These are phyloP conservation scores for Tetrao urogallus DNA, from an alignment of 2,113 vertebrate genomes.

Conservation along the genomic window DNA sequence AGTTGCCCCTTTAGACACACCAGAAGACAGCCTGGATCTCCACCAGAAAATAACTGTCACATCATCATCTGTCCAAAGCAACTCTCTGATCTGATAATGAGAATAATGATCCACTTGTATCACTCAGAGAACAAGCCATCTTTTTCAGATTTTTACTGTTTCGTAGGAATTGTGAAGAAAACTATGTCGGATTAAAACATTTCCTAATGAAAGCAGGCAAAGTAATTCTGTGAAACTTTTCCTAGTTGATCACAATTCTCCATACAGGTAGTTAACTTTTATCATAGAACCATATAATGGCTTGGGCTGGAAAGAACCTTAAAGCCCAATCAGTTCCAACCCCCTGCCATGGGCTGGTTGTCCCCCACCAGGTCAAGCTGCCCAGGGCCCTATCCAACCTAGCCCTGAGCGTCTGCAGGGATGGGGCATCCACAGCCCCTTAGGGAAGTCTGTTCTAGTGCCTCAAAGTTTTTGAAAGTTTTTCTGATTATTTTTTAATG, in stretches of 20 bases:
- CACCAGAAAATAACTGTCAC: not conserved
- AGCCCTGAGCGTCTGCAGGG: no score
- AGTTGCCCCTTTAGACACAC: not conserved
- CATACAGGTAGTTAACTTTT: not conserved
- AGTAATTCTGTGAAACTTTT: not conserved
- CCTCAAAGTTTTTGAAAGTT: no score
- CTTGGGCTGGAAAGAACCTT: no score
- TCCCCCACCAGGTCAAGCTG: no score
- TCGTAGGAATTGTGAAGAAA: not conserved
- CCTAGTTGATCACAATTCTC: not conserved
- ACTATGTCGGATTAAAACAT: not conserved
- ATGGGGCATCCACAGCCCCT: no score
- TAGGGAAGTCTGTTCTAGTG: no score
- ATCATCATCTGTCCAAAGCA: not conserved
- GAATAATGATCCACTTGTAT: not conserved
- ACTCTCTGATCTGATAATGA: not conserved
- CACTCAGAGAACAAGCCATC: not conserved
- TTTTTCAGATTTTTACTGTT: not conserved
- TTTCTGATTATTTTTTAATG: not conserved
- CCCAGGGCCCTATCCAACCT: no score
- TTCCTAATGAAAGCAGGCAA: not conserved
- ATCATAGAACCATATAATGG: no score
- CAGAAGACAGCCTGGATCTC: not conserved
- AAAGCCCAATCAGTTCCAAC: no score
- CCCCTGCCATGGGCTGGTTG: no score